phyloP scores from a whole-genome alignment of 2,888 invertebrate species.

The Dastarcus helophoroides region DNA sequence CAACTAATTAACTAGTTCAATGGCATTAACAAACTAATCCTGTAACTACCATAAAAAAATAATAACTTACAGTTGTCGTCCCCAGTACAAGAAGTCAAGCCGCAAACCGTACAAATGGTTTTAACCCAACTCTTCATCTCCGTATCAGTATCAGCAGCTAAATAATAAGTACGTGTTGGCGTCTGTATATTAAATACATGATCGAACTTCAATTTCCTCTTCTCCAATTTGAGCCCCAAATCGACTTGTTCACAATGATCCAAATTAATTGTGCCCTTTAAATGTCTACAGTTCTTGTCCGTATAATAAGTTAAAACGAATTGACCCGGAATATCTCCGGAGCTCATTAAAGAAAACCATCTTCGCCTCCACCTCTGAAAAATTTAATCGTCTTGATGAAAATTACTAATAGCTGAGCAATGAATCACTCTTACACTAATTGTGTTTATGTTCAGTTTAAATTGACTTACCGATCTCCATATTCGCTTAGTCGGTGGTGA shows the following conservation, averaged over 20 bases:
- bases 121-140: constrained; percentile 96
- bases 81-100: constrained; percentile 60
- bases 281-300: constrained; percentile 71
- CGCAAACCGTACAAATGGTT: constrained; percentile 86
- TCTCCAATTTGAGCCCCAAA: constrained; percentile 73
- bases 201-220: constrained; percentile 67
- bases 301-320: constrained; percentile 90
- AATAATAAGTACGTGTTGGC: constrained; percentile 78
- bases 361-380: constrained; percentile 86
- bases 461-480: constrained; percentile 79
- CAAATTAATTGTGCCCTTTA: constrained; percentile 83
- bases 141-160: constrained; percentile 82
- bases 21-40: too few relatives aligned
- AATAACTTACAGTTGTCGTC: constrained; percentile 27
- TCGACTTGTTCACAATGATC: constrained; percentile 95
- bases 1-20: too few relatives aligned
- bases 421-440: constrained; percentile 10
- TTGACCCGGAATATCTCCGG: constrained; percentile 86
- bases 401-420: constrained; percentile 8
- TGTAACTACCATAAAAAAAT: background rate
- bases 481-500: constrained; percentile 87
- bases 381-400: constrained; percentile 10
- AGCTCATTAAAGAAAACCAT: constrained; percentile 87
- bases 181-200: constrained; percentile 85
- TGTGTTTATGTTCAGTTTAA: constrained; percentile 8